These are phyloP conservation scores for Dreissena polymorpha DNA, from an alignment of 1,140 invertebrate species.

Conservation along the genomic window DNA sequence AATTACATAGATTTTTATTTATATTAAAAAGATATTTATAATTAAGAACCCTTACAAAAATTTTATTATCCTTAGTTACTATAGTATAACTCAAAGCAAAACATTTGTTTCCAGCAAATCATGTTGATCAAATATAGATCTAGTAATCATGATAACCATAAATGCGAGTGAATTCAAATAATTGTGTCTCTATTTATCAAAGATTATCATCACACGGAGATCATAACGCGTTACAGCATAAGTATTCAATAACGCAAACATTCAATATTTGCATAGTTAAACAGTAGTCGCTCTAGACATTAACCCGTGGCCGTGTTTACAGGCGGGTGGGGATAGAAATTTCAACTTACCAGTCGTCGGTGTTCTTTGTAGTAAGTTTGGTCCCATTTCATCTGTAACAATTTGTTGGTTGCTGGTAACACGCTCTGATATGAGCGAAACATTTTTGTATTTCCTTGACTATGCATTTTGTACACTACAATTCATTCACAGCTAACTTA, in stretches of 20 bases:
- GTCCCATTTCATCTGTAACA: conserved; percentile 57
- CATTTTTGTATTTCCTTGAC: conserved; percentile 52
- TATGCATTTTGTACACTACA: conserved; percentile 50
- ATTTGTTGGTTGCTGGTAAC: conserved; percentile 53
- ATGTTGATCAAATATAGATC: no score
- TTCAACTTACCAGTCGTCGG: conserved; percentile 34
- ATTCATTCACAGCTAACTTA: not conserved
- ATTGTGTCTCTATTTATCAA: not conserved
- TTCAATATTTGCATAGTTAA: conserved; percentile 46
- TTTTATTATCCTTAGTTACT: no score
- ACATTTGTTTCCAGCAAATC: no score
- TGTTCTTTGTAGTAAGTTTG: conserved; percentile 55
- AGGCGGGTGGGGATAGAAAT: conserved; percentile 23
- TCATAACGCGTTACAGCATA: not conserved
- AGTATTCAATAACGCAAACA: conserved; percentile 17
- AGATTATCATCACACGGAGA: not conserved
- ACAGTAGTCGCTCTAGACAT: conserved; percentile 32
- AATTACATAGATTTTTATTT: no score
- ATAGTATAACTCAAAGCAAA: no score
- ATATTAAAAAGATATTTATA: no score
- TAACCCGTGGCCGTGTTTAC: not conserved
- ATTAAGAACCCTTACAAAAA: no score
- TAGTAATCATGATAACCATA: no score
- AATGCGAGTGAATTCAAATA: not conserved
- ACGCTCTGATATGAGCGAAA: conserved; percentile 52